Evolutionary conservation across 2,888 invertebrate genomes (phyloP).

Genomic region (Mythimna pallens): DNA sequence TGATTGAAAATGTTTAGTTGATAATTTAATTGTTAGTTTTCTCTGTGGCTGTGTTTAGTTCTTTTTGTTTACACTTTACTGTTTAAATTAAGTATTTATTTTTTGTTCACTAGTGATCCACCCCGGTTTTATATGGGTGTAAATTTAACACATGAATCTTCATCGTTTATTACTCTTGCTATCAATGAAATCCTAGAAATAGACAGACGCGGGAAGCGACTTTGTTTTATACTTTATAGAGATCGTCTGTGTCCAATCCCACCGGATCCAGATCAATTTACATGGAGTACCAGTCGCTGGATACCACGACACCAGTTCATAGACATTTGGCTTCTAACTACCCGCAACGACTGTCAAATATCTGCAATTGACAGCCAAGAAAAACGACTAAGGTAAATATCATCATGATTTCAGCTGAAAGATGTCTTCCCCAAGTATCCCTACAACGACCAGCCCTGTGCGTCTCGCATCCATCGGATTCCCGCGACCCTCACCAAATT

Average conservation of each 20-base stretch:
- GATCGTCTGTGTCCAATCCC: neutral
- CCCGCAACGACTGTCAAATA: neutral
- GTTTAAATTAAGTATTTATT: too few species aligned
- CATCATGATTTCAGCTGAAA: too few species aligned
- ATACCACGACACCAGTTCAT: neutral
- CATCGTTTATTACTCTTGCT: too few species aligned
- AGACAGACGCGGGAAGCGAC: too few species aligned
- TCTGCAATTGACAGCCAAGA: neutral
- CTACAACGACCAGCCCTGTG: too few species aligned
- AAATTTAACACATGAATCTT: too few species aligned
- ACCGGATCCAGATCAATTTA: neutral
- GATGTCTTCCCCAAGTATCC: too few species aligned
- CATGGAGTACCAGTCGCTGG: neutral
- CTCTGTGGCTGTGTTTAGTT: neutral
- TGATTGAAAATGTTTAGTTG: conserved; percentile 19
- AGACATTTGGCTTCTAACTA: neutral
- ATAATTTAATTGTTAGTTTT: conserved; percentile 25
- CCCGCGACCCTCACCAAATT: too few species aligned
- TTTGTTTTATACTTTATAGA: neutral
- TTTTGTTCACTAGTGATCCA: too few species aligned
- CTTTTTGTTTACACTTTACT: neutral
- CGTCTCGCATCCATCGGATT: too few species aligned
- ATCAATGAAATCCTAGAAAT: too few species aligned
- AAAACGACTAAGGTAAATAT: neutral
- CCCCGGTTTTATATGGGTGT: too few species aligned